phyloP scores from a whole-genome alignment of 2,888 invertebrate genomes.

The Ichneumon xanthorius region DNA sequence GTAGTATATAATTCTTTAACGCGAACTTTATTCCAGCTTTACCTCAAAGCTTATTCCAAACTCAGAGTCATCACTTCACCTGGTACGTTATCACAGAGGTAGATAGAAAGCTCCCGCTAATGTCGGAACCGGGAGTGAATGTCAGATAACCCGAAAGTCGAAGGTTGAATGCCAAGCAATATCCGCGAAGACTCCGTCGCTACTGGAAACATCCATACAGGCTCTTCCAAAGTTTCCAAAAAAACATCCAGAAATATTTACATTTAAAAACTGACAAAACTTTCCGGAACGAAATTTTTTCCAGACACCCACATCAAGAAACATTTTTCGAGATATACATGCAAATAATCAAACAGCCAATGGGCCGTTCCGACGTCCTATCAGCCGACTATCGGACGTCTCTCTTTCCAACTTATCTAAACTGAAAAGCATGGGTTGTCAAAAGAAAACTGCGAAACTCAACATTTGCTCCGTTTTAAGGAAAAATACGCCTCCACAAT shows the following conservation, averaged over 20 bases:
- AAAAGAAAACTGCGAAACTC: too few species aligned
- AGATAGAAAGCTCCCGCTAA: conserved; percentile 53
- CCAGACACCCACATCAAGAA: too few species aligned
- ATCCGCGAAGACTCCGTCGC: background rate
- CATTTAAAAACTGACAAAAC: background rate
- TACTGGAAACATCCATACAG: background rate
- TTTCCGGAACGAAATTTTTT: background rate
- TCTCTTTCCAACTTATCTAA: too few species aligned
- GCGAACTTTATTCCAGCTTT: background rate
- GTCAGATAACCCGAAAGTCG: conserved; percentile 58
- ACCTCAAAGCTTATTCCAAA: background rate
- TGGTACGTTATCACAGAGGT: conserved; percentile 38
- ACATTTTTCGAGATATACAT: background rate
- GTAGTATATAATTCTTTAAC: too few species aligned
- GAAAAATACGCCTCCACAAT: background rate
- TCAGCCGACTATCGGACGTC: too few species aligned
- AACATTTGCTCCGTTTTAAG: too few species aligned
- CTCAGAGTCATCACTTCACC: background rate
- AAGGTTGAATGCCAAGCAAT: conserved; percentile 37
- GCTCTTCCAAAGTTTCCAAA: background rate
- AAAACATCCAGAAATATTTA: background rate
- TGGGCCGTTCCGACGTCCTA: too few species aligned
- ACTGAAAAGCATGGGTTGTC: too few species aligned
- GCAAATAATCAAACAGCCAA: background rate
- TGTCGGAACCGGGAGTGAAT: conserved; percentile 38